These are phyloP conservation scores for Etheostoma cragini DNA, from an alignment of 2,113 vertebrate species.

Conservation along the genomic window DNA sequence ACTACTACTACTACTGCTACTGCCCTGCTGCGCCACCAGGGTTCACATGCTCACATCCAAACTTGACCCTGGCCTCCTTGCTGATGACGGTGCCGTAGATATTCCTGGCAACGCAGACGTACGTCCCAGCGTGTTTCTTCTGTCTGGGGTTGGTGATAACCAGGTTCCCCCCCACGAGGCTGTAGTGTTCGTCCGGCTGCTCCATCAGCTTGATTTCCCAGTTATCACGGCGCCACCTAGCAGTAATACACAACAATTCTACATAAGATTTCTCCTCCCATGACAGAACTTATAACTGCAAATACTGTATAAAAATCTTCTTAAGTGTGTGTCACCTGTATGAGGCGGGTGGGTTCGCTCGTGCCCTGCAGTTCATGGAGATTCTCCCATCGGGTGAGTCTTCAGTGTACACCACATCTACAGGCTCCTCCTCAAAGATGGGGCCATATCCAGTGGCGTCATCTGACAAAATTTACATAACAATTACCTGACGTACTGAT, in stretches of 20 bases:
- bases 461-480: constrained; percentile 79
- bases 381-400: constrained; percentile 94
- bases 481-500: rapidly evolving
- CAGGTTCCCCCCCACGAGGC: constrained; percentile 95
- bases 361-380: constrained; percentile 95
- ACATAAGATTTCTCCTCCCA: neutral
- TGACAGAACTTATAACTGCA: neutral
- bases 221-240: constrained; percentile 94
- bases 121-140: constrained; percentile 91
- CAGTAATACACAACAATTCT: neutral
- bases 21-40: neutral
- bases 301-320: neutral
- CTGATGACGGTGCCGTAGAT: constrained; percentile 94
- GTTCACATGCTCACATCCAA: constrained; percentile 91
- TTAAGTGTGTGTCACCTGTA: constrained; percentile 87
- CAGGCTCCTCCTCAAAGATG: constrained; percentile 97
- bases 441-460: constrained; percentile 96
- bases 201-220: constrained; percentile 94
- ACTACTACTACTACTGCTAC: no score
- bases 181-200: constrained; percentile 91
- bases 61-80: constrained; percentile 92
- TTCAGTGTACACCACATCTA: constrained; percentile 95
- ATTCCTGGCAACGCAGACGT: constrained; percentile 92
- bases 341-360: constrained; percentile 90
- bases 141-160: constrained; percentile 94